Conservation (phyloP, 2,797 vertebrate genomes). For the Heteromormyrus szaboi region DNA sequence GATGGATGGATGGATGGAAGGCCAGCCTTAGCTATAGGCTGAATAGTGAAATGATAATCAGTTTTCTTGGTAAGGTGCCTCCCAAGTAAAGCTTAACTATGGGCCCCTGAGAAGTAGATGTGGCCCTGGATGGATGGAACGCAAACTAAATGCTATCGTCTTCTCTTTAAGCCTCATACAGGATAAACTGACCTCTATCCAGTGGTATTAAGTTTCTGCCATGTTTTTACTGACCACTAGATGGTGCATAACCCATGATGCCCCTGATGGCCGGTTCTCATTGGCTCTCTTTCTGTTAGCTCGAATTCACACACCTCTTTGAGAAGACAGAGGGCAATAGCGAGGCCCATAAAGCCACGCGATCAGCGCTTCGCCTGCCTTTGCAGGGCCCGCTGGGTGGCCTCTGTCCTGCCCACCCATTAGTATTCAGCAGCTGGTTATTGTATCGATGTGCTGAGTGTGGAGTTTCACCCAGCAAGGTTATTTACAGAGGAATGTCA, state of each 20-base stretch:
- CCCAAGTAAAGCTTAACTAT: background rate
- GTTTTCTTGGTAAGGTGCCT: background rate
- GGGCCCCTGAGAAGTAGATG: background rate
- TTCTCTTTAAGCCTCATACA: background rate
- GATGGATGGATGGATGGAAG: background rate
- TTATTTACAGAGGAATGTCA: background rate
- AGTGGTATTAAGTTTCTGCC: background rate
- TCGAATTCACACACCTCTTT: background rate
- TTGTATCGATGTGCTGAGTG: background rate
- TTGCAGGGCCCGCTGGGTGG: background rate
- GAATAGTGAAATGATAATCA: background rate
- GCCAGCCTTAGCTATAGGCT: background rate
- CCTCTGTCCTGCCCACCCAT: background rate
- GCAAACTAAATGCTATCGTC: background rate
- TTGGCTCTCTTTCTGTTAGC: background rate
- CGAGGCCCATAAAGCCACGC: background rate
- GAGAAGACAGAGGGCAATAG: background rate
- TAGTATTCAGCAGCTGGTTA: background rate
- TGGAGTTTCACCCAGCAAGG: background rate
- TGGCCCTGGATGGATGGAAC: background rate
- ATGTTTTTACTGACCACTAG: background rate
- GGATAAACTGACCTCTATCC: background rate
- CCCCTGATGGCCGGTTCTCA: background rate
- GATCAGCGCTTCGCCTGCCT: background rate
- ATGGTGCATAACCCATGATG: background rate